These are phyloP conservation scores for Hyposoter dolosus DNA, from an alignment of 2,888 invertebrate species.

Conservation along the genomic window DNA sequence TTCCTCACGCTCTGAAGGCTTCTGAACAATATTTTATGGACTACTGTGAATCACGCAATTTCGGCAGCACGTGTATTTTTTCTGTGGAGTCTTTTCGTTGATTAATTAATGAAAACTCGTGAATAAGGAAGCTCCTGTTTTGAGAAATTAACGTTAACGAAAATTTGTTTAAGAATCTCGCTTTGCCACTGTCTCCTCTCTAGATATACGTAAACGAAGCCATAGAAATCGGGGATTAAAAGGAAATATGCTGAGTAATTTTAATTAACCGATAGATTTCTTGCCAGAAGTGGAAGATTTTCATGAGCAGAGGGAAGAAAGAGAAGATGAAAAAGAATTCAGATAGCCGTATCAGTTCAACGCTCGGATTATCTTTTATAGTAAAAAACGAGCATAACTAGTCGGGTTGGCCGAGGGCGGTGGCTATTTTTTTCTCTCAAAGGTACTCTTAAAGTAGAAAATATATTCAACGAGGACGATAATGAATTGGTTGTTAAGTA, in stretches of 20 bases:
- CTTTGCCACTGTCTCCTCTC: background rate
- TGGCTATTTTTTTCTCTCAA: slow-evolving; percentile 28
- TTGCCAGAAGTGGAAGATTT: slow-evolving; percentile 21
- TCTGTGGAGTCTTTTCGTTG: background rate
- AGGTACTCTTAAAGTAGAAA: slow-evolving; percentile 55
- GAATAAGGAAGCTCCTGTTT: background rate
- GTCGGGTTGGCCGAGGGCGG: background rate
- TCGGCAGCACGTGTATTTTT: background rate
- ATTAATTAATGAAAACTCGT: background rate
- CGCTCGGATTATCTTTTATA: slow-evolving; percentile 77
- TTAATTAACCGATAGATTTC: slow-evolving; percentile 74
- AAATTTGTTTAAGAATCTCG: background rate
- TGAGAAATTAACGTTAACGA: background rate
- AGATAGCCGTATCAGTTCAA: slow-evolving; percentile 69
- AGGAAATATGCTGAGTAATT: slow-evolving; percentile 72
- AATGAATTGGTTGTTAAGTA: slow-evolving; percentile 83
- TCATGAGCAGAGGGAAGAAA: slow-evolving; percentile 4
- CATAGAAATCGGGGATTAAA: slow-evolving; percentile 65
- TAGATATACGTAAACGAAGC: background rate
- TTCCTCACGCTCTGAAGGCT: background rate
- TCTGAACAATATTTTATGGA: background rate
- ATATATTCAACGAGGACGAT: slow-evolving; percentile 76
- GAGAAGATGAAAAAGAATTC: slow-evolving; percentile 1
- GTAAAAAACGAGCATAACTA: slow-evolving; percentile 40
- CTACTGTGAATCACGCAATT: background rate